These are phyloP conservation scores for Rotaria magnacalcarata DNA, from an alignment of 2,888 invertebrate species.

Conservation along the genomic window DNA sequence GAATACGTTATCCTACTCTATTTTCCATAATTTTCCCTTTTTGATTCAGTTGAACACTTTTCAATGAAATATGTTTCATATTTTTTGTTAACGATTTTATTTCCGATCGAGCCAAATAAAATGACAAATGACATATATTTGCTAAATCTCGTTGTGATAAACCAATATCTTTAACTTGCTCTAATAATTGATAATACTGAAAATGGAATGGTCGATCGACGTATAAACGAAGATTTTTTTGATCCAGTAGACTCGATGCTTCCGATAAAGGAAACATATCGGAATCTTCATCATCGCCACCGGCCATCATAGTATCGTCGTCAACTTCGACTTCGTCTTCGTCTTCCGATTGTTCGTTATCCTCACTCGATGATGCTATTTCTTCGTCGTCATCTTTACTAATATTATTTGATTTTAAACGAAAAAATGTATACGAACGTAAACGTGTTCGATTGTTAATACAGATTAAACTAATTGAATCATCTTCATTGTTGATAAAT, in stretches of 20 bases:
- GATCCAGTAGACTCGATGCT: neutral
- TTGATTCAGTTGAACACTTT: slow-evolving; percentile 20
- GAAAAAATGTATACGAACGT: slow-evolving; percentile 20
- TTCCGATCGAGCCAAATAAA: slow-evolving; percentile 17
- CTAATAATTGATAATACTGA: slow-evolving; percentile 21
- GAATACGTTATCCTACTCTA: neutral
- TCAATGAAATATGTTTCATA: slow-evolving; percentile 7
- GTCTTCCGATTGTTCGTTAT: neutral
- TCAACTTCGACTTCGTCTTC: neutral
- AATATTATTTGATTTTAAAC: neutral
- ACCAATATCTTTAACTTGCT: slow-evolving; percentile 23
- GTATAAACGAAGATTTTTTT: neutral
- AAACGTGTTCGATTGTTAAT: neutral
- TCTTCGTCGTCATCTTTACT: slow-evolving; percentile 13
- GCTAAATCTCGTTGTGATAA: slow-evolving; percentile 33
- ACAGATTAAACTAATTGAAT: neutral
- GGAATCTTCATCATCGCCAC: neutral
- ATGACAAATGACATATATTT: slow-evolving; percentile 24
- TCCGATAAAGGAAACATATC: slow-evolving; percentile 11
- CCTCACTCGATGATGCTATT: neutral
- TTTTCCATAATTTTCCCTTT: slow-evolving; percentile 28
- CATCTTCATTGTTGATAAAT: neutral
- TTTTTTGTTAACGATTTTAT: slow-evolving; percentile 14
- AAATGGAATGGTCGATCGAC: slow-evolving; percentile 33
- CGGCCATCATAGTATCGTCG: neutral